Evolutionary conservation across 2,888 invertebrate genomes (phyloP), one percentile per base, ranked within the genome.

Genomic region (Germaria angustata): DNA sequence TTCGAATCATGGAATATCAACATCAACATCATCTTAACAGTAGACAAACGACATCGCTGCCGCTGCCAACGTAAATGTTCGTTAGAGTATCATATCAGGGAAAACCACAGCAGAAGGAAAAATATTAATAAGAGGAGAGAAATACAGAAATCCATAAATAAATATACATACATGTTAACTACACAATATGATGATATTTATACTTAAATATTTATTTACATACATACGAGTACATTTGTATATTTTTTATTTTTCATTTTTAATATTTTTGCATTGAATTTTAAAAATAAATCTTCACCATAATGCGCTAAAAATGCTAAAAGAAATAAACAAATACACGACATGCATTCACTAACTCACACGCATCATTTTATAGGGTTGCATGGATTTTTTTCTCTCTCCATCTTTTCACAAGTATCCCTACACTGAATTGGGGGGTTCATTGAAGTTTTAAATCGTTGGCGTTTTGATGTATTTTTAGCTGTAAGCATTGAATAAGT

Each of bases 211-310:
- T 59, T 51, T 71, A 82, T 66, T 59, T 71, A 53, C 63, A 55
- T n/a, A n/a, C n/a, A n/a, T n/a, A n/a, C n/a, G n/a, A n/a, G n/a
- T n/a, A n/a, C n/a, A 71, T 57, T 71, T 79, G 49, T 57, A 28
- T 66, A 24, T 32, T 68, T 28, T 20, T 32, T 17, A 0, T 69
- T 66, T 55, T 66, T 59, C 13, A 41, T 77, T 36, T 61, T 20
- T 9, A 61, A 59, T 77, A 51, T 69, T 51, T 68, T 68, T 77
- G 61, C 51, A 77, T 63, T 72, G 32, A 55, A 68, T 69, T 73
- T 78, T 72, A 81, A 68, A 81, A 81, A 81, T 81, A 81, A 81
- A 81, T 81, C 81, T 61, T 72, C 72, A 61, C 63, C 53, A 69
- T 73, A 55, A 61, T 71, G 39, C 55, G 46, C 59, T 66, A 39